Conservation (phyloP, 2,888 invertebrate species). For the Boloria euphrosyne region DNA sequence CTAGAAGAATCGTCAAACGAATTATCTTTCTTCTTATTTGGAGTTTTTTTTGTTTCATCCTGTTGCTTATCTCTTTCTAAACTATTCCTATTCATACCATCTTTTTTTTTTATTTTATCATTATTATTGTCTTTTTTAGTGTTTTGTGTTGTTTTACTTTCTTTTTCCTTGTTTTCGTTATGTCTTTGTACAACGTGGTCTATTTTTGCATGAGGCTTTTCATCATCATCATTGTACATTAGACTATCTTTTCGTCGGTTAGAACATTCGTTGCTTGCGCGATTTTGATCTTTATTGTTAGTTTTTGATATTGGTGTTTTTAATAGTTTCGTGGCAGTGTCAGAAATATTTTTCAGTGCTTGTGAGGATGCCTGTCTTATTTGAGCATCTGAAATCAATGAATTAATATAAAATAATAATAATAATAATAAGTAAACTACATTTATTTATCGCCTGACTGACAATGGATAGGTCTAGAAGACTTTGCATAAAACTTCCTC, state of each 20-base stretch:
- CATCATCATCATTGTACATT: conserved; percentile 74
- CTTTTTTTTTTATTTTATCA: conserved; percentile 14
- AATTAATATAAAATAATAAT: too few relatives aligned
- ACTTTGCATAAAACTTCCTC: background rate
- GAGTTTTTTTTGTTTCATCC: background rate
- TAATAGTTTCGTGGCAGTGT: conserved; percentile 56
- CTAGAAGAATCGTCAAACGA: background rate
- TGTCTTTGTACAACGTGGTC: conserved; percentile 67
- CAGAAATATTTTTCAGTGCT: conserved; percentile 60
- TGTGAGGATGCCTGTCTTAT: conserved; percentile 69
- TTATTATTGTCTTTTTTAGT: conserved; percentile 22
- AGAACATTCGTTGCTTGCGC: conserved; percentile 16
- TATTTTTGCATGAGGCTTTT: conserved; percentile 63
- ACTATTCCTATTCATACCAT: conserved; percentile 15
- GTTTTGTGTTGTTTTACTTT: conserved; percentile 19
- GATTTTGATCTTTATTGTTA: conserved; percentile 8
- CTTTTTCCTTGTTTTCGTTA: conserved; percentile 52
- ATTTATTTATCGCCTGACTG: too few relatives aligned
- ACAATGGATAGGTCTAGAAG: too few relatives aligned
- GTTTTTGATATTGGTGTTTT: conserved; percentile 56
- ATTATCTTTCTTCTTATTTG: background rate
- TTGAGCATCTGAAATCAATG: conserved; percentile 59
- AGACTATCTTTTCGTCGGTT: conserved; percentile 65
- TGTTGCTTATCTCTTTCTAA: conserved; percentile 13
- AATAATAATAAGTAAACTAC: too few relatives aligned